Percentiles rank a stretch among this genome's conserved stretches.
These are phyloP conservation scores for Apocheima hispidaria DNA, from an alignment of 2,888 invertebrate genomes.

Conservation along the genomic window DNA sequence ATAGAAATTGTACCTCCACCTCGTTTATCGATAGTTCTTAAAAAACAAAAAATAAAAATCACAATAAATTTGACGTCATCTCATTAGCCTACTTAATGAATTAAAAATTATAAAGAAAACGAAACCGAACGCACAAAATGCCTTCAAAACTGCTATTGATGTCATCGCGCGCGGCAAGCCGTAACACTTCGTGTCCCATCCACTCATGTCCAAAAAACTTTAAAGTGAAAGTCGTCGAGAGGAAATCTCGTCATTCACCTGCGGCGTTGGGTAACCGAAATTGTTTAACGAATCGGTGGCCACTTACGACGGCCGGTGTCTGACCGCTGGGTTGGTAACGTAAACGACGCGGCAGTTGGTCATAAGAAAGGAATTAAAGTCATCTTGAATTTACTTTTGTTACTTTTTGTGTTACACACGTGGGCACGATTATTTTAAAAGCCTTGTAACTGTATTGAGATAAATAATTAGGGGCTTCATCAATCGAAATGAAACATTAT, in stretches of 20 bases:
- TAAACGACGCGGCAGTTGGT: conserved; percentile 23
- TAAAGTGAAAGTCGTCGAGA: conserved; percentile 82
- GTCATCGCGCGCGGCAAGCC: conserved; percentile 47
- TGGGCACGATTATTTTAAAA: neutral
- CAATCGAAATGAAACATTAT: too few relatives aligned
- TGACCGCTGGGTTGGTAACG: conserved; percentile 26
- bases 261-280: conserved; percentile 73
- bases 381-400: conserved; percentile 13
- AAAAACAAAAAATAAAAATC: neutral
- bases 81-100: neutral
- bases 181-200: conserved; percentile 51
- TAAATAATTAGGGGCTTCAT: neutral
- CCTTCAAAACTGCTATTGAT: conserved; percentile 44
- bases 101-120: conserved; percentile 37
- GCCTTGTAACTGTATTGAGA: neutral
- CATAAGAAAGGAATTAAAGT: conserved; percentile 32
- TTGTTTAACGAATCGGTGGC: conserved; percentile 61
- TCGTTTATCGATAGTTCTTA: neutral
- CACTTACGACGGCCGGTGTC: conserved; percentile 14
- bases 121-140: conserved; percentile 41
- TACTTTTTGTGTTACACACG: conserved; percentile 14
- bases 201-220: conserved; percentile 66
- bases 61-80: neutral
- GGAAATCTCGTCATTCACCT: conserved; percentile 73
- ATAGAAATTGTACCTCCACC: neutral